These are phyloP conservation scores for Corvus moneduloides DNA, from an alignment of 2,113 vertebrate genomes.

Conservation along the genomic window DNA sequence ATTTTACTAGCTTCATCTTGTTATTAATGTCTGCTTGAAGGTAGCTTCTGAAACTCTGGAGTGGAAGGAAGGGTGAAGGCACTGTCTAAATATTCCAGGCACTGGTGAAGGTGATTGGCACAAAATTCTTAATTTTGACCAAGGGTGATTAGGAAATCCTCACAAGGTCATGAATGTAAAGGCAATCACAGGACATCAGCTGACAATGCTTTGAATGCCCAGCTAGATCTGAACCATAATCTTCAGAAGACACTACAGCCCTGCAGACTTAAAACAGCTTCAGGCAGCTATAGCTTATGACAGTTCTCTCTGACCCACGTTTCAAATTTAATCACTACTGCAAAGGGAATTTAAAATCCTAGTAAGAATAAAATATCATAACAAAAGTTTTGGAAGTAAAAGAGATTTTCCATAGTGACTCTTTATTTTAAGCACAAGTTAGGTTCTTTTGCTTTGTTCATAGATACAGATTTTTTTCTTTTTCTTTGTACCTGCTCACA, in stretches of 20 bases:
- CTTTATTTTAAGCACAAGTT: neutral
- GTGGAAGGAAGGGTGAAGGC: neutral
- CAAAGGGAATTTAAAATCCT: neutral
- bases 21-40: neutral
- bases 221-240: neutral
- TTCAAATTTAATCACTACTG: neutral
- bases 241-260: neutral
- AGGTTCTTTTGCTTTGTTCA: neutral
- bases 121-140: neutral
- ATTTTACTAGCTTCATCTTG: neutral
- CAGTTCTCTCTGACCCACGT: neutral
- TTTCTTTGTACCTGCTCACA: conserved; percentile 86
- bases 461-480: neutral
- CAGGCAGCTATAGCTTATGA: neutral
- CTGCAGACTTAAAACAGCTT: neutral
- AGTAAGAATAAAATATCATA: neutral
- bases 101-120: neutral
- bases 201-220: neutral
- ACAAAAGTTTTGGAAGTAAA: neutral
- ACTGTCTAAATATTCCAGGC: neutral
- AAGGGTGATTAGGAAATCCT: neutral
- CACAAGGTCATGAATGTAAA: neutral
- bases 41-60: neutral
- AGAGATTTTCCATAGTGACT: neutral
- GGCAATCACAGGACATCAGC: neutral